phyloP scores from a whole-genome alignment of 2,797 vertebrate genomes.

The Picus viridis region DNA sequence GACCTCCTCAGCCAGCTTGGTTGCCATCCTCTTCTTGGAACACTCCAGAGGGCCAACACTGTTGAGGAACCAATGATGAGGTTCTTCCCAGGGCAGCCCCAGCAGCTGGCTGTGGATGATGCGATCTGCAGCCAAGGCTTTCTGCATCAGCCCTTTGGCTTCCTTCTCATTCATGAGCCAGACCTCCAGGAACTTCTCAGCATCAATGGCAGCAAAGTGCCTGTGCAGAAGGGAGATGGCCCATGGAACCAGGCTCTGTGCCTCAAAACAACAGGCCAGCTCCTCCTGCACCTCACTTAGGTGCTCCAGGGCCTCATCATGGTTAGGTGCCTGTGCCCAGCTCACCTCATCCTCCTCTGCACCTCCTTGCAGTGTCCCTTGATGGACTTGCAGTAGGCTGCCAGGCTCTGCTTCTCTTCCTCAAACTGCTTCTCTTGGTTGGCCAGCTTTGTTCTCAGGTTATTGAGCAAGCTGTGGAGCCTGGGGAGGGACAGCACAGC shows the following conservation, averaged over 20 bases:
- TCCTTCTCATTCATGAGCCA: slow-evolving; percentile 88
- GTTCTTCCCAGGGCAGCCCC: slow-evolving; percentile 81
- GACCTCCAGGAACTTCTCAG: slow-evolving; percentile 78
- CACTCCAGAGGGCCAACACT: slow-evolving; percentile 68
- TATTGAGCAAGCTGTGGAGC: slow-evolving; percentile 73
- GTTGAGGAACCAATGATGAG: slow-evolving; percentile 73
- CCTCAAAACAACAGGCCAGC: accelerated
- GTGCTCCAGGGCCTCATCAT: accelerated
- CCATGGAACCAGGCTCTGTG: not conserved
- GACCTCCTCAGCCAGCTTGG: slow-evolving; percentile 54
- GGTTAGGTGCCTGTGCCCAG: accelerated
- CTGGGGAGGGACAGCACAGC: slow-evolving; percentile 67
- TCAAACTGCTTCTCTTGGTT: slow-evolving; percentile 74
- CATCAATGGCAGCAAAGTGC: slow-evolving; percentile 75
- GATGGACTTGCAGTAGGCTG: slow-evolving; percentile 70
- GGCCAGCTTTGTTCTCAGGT: slow-evolving; percentile 59
- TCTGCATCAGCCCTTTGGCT: slow-evolving; percentile 79
- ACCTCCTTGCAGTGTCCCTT: slow-evolving; percentile 78
- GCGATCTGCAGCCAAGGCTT: slow-evolving; percentile 77
- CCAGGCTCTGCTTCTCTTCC: slow-evolving; percentile 75
- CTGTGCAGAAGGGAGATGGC: slow-evolving; percentile 64
- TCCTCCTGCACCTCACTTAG: not conserved
- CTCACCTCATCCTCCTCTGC: slow-evolving; percentile 84
- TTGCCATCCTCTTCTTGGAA: not conserved
- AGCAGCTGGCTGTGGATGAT: slow-evolving; percentile 83